phyloP scores from a whole-genome alignment of 2,888 invertebrate species.

The Agelastica alni region DNA sequence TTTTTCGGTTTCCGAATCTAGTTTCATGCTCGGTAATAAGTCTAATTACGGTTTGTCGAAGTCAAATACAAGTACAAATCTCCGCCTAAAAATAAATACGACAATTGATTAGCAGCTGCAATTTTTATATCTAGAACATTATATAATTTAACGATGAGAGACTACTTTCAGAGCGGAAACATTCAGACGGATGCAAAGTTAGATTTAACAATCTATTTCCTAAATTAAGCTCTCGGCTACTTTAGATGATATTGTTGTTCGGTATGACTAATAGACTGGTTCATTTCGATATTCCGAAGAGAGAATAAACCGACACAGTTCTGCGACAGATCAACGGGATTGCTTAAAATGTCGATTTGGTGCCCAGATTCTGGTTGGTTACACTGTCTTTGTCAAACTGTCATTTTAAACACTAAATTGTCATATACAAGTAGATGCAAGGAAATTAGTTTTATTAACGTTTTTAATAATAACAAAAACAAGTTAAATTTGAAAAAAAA shows the following conservation, averaged over 20 bases:
- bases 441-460: background rate
- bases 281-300: background rate
- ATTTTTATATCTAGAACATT: slow-evolving; percentile 58
- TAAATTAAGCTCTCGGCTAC: slow-evolving; percentile 56
- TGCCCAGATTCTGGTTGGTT: no score
- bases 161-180: slow-evolving; percentile 58
- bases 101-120: slow-evolving; percentile 46
- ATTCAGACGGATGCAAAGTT: slow-evolving; percentile 58
- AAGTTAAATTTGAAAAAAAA: no score
- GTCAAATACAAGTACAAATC: no score
- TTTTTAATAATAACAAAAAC: no score
- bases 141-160: slow-evolving; percentile 58
- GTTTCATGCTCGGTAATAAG: no score
- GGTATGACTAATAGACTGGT: slow-evolving; percentile 30
- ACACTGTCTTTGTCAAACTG: background rate
- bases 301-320: background rate
- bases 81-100: slow-evolving; percentile 28
- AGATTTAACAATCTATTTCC: slow-evolving; percentile 60
- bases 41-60: no score
- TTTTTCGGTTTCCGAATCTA: no score
- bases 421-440: background rate
- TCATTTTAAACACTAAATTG: background rate
- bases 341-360: no score
- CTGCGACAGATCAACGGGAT: no score
- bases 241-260: slow-evolving; percentile 50